Percentiles rank a stretch among this genome's conserved stretches.
phyloP scores from a whole-genome alignment of 2,113 vertebrate species.

The Meles meles region DNA sequence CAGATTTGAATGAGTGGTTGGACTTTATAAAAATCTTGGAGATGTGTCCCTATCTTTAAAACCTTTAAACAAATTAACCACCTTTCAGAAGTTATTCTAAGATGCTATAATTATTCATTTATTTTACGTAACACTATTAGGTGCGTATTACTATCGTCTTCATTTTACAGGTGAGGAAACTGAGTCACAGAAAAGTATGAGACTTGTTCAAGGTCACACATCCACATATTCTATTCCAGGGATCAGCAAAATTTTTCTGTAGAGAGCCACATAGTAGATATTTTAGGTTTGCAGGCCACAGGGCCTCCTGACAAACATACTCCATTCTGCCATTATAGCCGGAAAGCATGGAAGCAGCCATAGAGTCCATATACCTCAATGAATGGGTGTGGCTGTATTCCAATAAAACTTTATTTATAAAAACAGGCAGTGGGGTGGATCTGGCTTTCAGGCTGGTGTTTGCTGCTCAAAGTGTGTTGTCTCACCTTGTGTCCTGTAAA shows the following conservation, averaged over 20 bases:
- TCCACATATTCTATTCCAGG: not conserved
- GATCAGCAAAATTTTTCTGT: not conserved
- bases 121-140: not conserved
- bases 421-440: not conserved
- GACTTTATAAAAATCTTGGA: not conserved
- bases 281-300: not conserved
- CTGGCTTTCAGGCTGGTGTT: not conserved
- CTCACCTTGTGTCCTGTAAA: not conserved
- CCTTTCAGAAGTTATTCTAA: not conserved
- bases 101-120: not conserved
- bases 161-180: not conserved
- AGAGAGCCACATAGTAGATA: not conserved
- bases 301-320: not conserved
- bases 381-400: not conserved
- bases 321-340: not conserved
- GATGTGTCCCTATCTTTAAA: not conserved
- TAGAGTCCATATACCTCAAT: not conserved
- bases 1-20: not conserved
- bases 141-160: not conserved
- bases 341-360: not conserved
- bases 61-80: not conserved
- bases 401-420: not conserved
- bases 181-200: not conserved
- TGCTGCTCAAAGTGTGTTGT: not conserved
- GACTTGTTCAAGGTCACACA: not conserved